These are phyloP conservation scores for Hippocampus comes DNA, from an alignment of 2,113 vertebrate genomes.

Conservation along the genomic window DNA sequence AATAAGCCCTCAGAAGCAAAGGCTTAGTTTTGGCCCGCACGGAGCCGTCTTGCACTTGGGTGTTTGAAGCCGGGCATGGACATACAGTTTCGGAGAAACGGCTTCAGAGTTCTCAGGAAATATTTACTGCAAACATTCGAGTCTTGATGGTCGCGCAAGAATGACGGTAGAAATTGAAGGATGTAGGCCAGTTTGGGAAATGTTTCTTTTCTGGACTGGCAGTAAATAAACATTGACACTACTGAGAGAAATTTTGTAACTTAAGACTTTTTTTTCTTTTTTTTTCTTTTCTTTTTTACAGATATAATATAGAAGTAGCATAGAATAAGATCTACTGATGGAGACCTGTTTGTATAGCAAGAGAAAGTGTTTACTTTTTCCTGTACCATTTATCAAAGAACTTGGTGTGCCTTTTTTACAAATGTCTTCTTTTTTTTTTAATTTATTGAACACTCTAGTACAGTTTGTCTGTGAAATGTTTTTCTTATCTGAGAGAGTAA, in stretches of 20 bases:
- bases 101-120: slow-evolving; percentile 87
- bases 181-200: slow-evolving; percentile 69
- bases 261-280: slow-evolving; percentile 56
- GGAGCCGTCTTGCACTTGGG: slow-evolving; percentile 81
- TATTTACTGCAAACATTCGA: slow-evolving; percentile 78
- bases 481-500: slow-evolving; percentile 65
- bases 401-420: slow-evolving; percentile 99
- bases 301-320: slow-evolving; percentile 72
- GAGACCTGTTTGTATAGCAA: slow-evolving; percentile 80
- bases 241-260: slow-evolving; percentile 85
- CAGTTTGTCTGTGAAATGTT: slow-evolving; percentile 74
- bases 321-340: slow-evolving; percentile 80
- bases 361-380: slow-evolving; percentile 84
- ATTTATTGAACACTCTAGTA: slow-evolving; percentile 83
- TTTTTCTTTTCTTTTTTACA: slow-evolving; percentile 39
- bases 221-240: slow-evolving; percentile 76
- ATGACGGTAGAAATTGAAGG: slow-evolving; percentile 63
- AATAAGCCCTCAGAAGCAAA: slow-evolving; percentile 68
- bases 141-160: slow-evolving; percentile 62
- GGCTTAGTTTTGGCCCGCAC: slow-evolving; percentile 66
- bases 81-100: slow-evolving; percentile 59
- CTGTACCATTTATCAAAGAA: slow-evolving; percentile 90
- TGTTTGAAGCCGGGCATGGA: slow-evolving; percentile 80
- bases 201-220: slow-evolving; percentile 60
- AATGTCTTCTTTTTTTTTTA: slow-evolving; percentile 86